Base-by-base conservation (phyloP, 2,113 vertebrate genomes). In the Pseudopipra pipra region DNA sequence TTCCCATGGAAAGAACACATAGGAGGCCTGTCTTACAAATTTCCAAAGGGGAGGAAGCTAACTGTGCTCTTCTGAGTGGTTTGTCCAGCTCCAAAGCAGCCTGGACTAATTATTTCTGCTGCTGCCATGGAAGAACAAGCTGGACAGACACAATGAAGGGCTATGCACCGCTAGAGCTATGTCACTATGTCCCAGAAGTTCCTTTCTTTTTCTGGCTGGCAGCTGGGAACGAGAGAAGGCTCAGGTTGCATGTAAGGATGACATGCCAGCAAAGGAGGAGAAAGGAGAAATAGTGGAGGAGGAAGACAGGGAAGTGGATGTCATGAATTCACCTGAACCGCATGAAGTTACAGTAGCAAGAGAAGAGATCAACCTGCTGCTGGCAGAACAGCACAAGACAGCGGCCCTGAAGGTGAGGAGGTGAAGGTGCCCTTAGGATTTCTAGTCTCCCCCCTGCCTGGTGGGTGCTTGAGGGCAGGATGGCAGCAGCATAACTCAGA, bases 201-300 rank as follows among this genome's bases (percentile, higher is more conserved):
- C 39, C 14, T 65, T 76, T 46, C 3, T 56, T 47, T 25, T 44
- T 37, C 13, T 44, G 78, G 24, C 54, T 88, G 62, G 24, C 76
- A 98, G 98, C 92, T 98, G 98, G 97, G 97, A 98, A 81, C 24
- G 9, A 43, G 96, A 98, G 79, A 98, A 96, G 85, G 85, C 87
- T 46, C 84, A 81, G 17, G 77, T 35, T 51, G 9, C 20, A 2
- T 8, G 28, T 39, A 90, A 35, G 55, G 49, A 62, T 28, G 87
- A 85, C 12, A 43, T 31, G 30, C 35, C 23, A 3, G 62, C 28
- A 12, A 49, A 73, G 1, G 41, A 94, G 37, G 70, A 91, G 72
- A 77, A 77, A 1, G 44, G 88, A 62, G 85, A 74, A 78, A 90
- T 52, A 2, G 47, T 16, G 6, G 96, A 87, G 20, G 71, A 95